Evolutionary conservation across 2,113 vertebrate species (phyloP).

Genomic region (Vidua chalybeata): DNA sequence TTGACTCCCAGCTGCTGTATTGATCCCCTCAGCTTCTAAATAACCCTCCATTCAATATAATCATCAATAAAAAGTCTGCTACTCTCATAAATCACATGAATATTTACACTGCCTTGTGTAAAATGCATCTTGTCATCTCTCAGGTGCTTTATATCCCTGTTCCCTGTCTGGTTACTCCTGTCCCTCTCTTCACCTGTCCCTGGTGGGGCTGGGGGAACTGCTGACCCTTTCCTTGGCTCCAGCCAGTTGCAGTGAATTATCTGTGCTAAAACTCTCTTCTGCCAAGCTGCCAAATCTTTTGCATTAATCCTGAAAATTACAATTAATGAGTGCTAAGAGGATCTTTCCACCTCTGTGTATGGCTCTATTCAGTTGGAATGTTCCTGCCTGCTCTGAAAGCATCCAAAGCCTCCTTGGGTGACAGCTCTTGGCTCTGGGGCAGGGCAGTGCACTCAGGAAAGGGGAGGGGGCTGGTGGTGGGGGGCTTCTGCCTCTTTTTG

Average conservation of each 20-base stretch:
- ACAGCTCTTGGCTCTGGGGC: neutral
- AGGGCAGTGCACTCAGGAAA: neutral
- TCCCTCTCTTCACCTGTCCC: neutral
- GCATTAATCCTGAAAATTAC: conserved; percentile 65
- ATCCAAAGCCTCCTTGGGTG: neutral
- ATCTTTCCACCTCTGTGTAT: conserved; percentile 48
- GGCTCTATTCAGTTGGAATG: conserved; percentile 3
- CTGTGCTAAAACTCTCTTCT: conserved; percentile 40
- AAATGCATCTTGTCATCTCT: neutral
- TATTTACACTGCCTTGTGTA: conserved; percentile 3
- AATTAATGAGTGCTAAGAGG: conserved; percentile 65
- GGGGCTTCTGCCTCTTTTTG: neutral
- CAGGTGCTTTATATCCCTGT: neutral
- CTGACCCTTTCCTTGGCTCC: conserved; percentile 34
- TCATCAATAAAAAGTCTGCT: conserved; percentile 6
- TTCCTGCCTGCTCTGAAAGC: neutral
- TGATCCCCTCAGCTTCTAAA: conserved; percentile 32
- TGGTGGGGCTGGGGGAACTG: neutral
- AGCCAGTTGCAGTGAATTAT: neutral
- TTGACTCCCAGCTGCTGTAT: neutral
- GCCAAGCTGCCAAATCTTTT: conserved; percentile 62
- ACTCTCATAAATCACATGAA: neutral
- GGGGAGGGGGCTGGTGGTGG: neutral
- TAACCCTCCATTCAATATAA: neutral
- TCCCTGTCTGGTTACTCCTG: neutral